Conservation (phyloP, 2,888 invertebrate species). For the Glyphotaelius pellucidus region DNA sequence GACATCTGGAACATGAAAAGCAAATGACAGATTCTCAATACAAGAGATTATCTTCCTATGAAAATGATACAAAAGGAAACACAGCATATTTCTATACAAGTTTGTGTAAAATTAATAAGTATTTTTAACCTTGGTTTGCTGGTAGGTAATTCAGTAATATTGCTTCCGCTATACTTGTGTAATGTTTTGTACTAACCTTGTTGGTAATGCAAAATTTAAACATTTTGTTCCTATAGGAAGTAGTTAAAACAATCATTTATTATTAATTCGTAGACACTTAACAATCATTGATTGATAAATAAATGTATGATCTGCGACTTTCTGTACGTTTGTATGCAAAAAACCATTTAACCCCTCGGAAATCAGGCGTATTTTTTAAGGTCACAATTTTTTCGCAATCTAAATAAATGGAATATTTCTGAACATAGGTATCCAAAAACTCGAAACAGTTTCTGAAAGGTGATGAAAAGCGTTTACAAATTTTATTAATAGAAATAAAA, state of each 20-base stretch:
- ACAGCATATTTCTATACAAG: not conserved
- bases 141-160: not conserved
- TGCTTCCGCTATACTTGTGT: not conserved
- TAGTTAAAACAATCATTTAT: not conserved
- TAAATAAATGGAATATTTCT: too few relatives aligned
- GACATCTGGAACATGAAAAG: not conserved
- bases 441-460: too few relatives aligned
- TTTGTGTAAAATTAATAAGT: not conserved
- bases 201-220: not conserved
- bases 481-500: too few relatives aligned
- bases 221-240: not conserved
- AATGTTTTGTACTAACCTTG: not conserved
- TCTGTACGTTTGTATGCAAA: not conserved
- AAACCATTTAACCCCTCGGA: too few relatives aligned
- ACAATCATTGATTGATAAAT: not conserved
- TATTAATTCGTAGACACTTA: not conserved
- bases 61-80: not conserved
- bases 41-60: slow-evolving; percentile 5
- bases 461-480: too few relatives aligned
- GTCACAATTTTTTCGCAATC: too few relatives aligned
- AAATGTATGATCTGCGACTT: not conserved
- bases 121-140: not conserved
- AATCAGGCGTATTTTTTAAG: too few relatives aligned
- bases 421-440: too few relatives aligned
- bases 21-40: slow-evolving; percentile 20